Base-by-base conservation (phyloP, 2,888 invertebrate genomes). In the Aquatica leii region DNA sequence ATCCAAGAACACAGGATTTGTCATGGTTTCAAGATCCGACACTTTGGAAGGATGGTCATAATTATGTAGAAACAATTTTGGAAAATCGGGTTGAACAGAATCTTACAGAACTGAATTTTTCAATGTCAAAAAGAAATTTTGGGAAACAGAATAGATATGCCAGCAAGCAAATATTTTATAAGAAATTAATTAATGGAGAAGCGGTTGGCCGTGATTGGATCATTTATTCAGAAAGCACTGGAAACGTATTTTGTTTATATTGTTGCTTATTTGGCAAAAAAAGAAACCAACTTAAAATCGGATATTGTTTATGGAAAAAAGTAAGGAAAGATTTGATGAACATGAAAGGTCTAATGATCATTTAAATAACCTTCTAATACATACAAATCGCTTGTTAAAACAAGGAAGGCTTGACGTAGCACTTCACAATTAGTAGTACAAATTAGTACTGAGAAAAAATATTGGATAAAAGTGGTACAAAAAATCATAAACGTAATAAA, bases 401-500 rank as follows among this genome's bases (percentile, higher is more conserved):
- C 18, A 5, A 49, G 49, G 49, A 49, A 17, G 17, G 18, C 2
- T 49, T 20, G 5, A 49, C 49, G 8, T 49, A 49, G 49, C n/a
- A n/a, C n/a, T n/a, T n/a, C n/a, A n/a, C n/a, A n/a, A 49, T 21
- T 49, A 20, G 20, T 20, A 49, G 20, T 20, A 49, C 49, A 49
- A 49, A 49, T 49, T 15, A 49, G 20, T 2, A 49, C 35, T 6
- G 65, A 72, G 61, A 62, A 58, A 5, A 54, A 57, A 15, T 72
- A 73, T 50, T 74, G 71, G 74, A 65, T 52, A 43, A n/a, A n/a
- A n/a, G n/a, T 76, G 54, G 61, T 75, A 21, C 54, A 65, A 34
- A 53, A 70, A 46, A 66, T 75, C 52, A 71, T 75, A 54, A 65
- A 15, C 49, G 67, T 70, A 31, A 69, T 71, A 12, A 71, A 69